A percentile compares a stretch with the other conserved stretches of the same genome.
Evolutionary conservation across 2,797 vertebrate genomes (phyloP).

Genomic region (Peromyscus melanophrys): DNA sequence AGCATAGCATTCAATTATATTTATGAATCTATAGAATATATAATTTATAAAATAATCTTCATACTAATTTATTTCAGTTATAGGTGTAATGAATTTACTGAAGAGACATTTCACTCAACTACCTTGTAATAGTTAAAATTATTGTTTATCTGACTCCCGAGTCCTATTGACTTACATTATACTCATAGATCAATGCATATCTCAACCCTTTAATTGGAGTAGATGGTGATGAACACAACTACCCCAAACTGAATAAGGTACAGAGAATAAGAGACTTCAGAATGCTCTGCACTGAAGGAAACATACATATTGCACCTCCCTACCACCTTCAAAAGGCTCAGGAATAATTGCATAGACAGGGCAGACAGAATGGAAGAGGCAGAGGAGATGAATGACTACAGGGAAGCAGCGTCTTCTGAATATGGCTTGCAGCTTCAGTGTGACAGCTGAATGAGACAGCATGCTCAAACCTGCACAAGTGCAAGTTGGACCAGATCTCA

Average conservation of each 20-base stretch:
- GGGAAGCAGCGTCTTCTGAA: neutral
- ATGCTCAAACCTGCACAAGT: neutral
- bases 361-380: neutral
- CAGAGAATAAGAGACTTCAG: neutral
- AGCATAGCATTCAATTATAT: neutral
- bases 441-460: too few relatives aligned
- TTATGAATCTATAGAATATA: neutral
- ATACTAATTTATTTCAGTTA: neutral
- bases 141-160: neutral
- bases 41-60: neutral
- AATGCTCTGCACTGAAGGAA: neutral
- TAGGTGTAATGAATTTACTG: neutral
- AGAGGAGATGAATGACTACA: neutral
- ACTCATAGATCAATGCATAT: neutral
- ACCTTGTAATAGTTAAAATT: neutral
- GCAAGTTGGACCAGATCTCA: neutral
- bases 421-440: neutral
- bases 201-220: neutral
- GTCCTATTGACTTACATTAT: neutral
- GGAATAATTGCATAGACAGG: neutral
- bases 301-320: neutral
- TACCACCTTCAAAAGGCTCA: neutral
- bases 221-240: neutral
- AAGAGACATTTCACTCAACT: conserved; percentile 7
- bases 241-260: neutral